Evolutionary conservation across 2,888 invertebrate species (phyloP).

Genomic region (Tanypteryx hageni): DNA sequence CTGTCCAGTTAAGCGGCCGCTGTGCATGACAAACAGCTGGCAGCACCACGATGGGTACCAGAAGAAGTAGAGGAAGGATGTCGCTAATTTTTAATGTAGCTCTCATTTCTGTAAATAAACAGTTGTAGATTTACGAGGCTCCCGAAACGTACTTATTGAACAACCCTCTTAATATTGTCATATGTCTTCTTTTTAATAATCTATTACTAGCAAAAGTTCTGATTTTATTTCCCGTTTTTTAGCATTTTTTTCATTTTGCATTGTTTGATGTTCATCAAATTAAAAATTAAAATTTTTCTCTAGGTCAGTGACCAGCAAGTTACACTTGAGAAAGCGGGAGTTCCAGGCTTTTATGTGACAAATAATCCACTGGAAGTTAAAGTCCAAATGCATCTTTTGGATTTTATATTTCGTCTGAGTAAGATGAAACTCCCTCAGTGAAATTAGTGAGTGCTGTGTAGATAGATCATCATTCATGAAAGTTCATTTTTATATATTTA

Average conservation of each 20-base stretch:
- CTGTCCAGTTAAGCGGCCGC: no score
- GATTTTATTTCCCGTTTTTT: background rate
- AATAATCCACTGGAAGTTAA: conserved; percentile 92
- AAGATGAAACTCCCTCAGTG: conserved; percentile 75
- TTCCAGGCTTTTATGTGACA: conserved; percentile 94
- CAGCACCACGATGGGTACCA: no score
- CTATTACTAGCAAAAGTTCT: background rate
- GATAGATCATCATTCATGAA: no score
- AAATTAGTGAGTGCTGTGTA: conserved; percentile 66
- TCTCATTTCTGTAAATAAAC: no score
- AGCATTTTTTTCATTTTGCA: background rate
- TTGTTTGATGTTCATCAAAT: background rate
- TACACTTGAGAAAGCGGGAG: conserved; percentile 93
- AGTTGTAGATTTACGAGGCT: no score
- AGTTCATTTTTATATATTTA: no score
- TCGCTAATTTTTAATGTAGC: no score
- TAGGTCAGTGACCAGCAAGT: conserved; percentile 91
- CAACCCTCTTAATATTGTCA: no score
- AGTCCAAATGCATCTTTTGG: conserved; percentile 95
- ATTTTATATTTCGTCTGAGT: conserved; percentile 91
- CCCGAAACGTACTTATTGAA: no score
- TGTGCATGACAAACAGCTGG: no score
- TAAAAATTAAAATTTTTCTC: conserved; percentile 69
- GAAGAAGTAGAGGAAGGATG: no score
- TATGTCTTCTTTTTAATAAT: no score